These are phyloP conservation scores for Manacus vitellinus DNA, from an alignment of 2,113 vertebrate genomes.

Conservation along the genomic window DNA sequence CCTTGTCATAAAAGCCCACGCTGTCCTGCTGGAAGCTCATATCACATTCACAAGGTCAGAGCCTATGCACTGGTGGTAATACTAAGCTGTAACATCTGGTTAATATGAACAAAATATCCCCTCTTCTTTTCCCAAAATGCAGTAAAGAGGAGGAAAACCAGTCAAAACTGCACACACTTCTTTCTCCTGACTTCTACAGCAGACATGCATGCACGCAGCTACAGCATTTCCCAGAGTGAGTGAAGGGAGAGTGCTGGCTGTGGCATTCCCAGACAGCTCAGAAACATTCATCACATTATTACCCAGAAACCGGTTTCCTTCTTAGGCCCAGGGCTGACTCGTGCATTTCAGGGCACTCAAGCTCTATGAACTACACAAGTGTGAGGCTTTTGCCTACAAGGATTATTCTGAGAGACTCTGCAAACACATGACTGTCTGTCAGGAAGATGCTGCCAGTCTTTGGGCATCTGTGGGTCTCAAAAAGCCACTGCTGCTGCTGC, in stretches of 20 bases:
- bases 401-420: not conserved
- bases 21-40: not conserved
- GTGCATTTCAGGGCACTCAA: not conserved
- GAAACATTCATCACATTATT: not conserved
- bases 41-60: accelerated
- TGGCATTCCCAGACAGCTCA: not conserved
- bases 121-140: not conserved
- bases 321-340: not conserved
- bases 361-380: not conserved
- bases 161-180: not conserved
- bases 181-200: not conserved
- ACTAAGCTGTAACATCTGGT: not conserved
- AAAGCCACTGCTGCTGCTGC: not conserved
- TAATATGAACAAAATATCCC: not conserved
- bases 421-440: no score
- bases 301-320: not conserved
- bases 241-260: not conserved
- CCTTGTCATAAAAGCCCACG: not conserved
- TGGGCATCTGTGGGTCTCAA: not conserved
- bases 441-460: not conserved
- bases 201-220: not conserved
- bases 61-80: not conserved
- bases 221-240: accelerated
- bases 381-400: accelerated
- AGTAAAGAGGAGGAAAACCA: not conserved